These are phyloP conservation scores for Conomelus anceps DNA, from an alignment of 2,888 invertebrate species.

Conservation along the genomic window DNA sequence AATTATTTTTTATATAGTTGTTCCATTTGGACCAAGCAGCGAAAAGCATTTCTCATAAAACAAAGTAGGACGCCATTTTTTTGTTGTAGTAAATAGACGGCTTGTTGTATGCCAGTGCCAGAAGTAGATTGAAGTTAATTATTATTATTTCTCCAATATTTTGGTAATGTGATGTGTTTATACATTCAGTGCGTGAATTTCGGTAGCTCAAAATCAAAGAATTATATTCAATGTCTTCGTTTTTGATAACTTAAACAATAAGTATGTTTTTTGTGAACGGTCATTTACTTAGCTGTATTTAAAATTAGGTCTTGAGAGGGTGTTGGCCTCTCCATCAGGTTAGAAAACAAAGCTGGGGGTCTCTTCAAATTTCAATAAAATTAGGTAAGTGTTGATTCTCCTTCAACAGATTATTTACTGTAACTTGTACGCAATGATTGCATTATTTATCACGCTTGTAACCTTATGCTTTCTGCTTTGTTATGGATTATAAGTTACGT, in stretches of 20 bases:
- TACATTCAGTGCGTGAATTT: background rate
- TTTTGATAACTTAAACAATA: background rate
- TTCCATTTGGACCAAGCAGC: background rate
- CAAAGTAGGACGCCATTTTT: background rate
- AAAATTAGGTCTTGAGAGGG: constrained; percentile 13
- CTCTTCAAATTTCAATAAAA: background rate
- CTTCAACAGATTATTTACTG: background rate
- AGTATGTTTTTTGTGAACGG: background rate
- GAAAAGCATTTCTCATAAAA: background rate
- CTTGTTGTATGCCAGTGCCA: background rate
- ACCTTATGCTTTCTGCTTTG: background rate
- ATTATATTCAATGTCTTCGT: background rate
- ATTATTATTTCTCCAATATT: background rate
- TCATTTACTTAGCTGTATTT: background rate
- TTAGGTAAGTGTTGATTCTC: background rate
- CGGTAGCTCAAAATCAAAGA: background rate
- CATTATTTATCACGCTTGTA: background rate
- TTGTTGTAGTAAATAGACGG: background rate
- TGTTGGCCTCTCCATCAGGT: constrained; percentile 7
- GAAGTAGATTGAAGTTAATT: background rate
- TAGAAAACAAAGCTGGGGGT: constrained; percentile 13
- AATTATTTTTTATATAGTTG: background rate
- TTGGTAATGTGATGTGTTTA: background rate
- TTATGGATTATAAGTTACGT: background rate
- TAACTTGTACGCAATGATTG: background rate